Percentiles rank a stretch among this genome's conserved stretches.
Evolutionary conservation across 2,113 vertebrate genomes (phyloP).

Genomic region (Nansenia antarctica): DNA sequence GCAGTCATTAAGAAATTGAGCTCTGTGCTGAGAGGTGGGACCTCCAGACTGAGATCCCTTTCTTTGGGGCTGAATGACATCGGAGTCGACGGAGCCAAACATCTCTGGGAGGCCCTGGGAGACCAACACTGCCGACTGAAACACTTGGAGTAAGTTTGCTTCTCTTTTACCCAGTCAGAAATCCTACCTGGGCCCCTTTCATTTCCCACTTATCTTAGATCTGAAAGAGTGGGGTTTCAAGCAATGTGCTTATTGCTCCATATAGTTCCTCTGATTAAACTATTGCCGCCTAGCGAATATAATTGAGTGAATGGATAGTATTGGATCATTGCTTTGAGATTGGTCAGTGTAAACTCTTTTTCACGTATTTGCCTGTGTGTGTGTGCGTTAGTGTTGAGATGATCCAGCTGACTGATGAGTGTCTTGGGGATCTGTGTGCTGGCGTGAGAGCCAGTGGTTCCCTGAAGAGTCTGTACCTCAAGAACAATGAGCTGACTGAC

Average conservation of each 20-base stretch:
- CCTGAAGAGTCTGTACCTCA: constrained; percentile 62
- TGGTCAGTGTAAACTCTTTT: no score
- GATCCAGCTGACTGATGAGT: constrained; percentile 60
- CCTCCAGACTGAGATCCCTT: constrained; percentile 54
- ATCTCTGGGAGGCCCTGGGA: constrained; percentile 62
- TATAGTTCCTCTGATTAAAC: no score
- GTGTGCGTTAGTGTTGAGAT: constrained; percentile 56
- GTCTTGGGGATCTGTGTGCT: constrained; percentile 60
- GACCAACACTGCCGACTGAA: constrained; percentile 64
- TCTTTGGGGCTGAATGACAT: constrained; percentile 53
- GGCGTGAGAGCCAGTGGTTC: constrained; percentile 51
- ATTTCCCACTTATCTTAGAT: no score
- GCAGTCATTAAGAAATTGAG: constrained; percentile 57
- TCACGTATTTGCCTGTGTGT: no score
- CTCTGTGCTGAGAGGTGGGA: constrained; percentile 49
- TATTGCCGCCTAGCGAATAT: no score
- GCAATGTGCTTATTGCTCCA: no score
- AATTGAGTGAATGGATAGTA: no score
- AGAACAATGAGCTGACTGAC: constrained; percentile 67
- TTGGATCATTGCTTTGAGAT: no score
- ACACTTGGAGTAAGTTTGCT: constrained; percentile 65
- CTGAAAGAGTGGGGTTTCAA: no score
- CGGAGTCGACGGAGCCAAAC: constrained; percentile 60
- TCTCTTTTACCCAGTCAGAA: neutral
- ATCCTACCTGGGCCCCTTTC: no score